A percentile compares a stretch with the other conserved stretches of the same genome.
Conservation (phyloP, 2,888 invertebrate species). For the Napeogenes sylphis region DNA sequence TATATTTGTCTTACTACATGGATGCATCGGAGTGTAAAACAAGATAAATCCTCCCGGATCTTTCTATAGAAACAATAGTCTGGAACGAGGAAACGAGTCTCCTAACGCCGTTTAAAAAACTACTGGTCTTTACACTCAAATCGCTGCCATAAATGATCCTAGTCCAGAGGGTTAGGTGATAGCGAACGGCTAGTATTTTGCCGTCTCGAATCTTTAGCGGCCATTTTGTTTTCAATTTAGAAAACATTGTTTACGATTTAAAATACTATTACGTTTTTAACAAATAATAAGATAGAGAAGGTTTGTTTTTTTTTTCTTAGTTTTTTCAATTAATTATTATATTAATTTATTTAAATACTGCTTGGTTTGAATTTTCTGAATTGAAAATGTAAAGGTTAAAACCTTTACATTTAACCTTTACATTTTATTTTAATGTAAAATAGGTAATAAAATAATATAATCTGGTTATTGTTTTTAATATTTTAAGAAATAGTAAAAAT, state of each 20-base stretch:
- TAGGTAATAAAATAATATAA: no score
- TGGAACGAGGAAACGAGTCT: conserved; percentile 31
- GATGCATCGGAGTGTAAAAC: conserved; percentile 13
- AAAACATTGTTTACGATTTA: background rate
- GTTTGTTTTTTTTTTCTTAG: no score
- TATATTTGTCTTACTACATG: background rate
- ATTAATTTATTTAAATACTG: no score
- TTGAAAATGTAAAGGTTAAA: no score
- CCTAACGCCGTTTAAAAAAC: conserved; percentile 35
- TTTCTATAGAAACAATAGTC: conserved; percentile 23
- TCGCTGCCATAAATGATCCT: conserved; percentile 33
- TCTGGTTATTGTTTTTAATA: no score
- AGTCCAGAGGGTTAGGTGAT: conserved; percentile 29
- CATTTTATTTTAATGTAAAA: no score
- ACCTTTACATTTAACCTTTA: no score
- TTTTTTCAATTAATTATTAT: no score
- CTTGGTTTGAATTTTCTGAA: no score
- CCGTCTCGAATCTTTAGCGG: conserved; percentile 27
- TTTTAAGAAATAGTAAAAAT: no score
- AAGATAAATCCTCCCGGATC: conserved; percentile 20
- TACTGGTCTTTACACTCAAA: conserved; percentile 32
- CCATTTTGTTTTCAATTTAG: conserved; percentile 23
- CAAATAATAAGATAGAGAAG: no score
- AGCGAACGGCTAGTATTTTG: conserved; percentile 25
- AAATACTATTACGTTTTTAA: no score